Evolutionary conservation across 2,797 vertebrate genomes (phyloP).

Genomic region (Propithecus deckenii): DNA sequence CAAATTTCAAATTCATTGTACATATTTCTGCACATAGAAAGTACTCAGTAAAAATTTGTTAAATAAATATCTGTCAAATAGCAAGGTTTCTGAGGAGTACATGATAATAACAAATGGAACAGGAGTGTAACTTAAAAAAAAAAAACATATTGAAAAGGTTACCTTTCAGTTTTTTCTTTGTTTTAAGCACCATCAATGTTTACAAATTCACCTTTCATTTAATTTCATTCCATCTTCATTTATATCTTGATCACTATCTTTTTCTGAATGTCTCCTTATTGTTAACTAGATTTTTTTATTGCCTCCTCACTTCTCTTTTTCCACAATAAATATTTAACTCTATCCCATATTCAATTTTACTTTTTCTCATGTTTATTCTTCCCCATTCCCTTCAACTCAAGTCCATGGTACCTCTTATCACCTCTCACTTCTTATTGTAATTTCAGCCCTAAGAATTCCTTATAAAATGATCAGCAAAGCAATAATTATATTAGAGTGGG

Average conservation of each 20-base stretch:
- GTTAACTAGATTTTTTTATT: background rate
- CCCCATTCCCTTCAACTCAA: background rate
- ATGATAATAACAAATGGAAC: background rate
- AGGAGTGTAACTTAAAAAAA: background rate
- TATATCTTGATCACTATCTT: background rate
- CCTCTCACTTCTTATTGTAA: background rate
- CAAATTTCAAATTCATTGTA: conserved; percentile 27
- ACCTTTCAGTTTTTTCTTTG: background rate
- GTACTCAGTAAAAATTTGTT: background rate
- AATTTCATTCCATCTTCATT: background rate
- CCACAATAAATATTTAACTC: background rate
- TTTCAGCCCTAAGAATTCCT: background rate
- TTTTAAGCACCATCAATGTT: background rate
- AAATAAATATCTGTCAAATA: conserved; percentile 11
- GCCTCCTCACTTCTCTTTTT: background rate
- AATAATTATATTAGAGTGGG: background rate
- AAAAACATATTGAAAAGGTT: background rate
- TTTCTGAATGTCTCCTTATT: background rate
- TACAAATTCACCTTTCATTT: background rate
- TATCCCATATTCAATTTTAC: background rate
- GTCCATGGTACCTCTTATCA: background rate
- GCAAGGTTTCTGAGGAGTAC: background rate
- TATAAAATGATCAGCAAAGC: background rate
- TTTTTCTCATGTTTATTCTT: background rate
- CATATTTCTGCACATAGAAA: background rate